Evolutionary conservation across 1,140 invertebrate genomes (phyloP).

Genomic region (Luehdorfia chinensis): DNA sequence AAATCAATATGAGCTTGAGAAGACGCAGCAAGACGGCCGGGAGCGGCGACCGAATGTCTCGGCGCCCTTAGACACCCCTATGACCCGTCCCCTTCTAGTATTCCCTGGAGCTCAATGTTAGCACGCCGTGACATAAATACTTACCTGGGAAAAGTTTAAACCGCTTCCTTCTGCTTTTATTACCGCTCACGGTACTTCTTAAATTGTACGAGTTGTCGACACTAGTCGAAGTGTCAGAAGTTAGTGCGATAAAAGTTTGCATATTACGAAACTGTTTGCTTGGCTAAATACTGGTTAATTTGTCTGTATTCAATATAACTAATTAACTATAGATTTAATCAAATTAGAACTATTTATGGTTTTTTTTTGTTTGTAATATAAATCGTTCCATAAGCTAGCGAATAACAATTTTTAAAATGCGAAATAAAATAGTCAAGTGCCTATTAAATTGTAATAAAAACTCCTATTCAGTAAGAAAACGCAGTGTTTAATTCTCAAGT

Average conservation of each 20-base stretch:
- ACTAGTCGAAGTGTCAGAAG: slow-evolving; percentile 8
- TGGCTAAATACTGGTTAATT: slow-evolving; percentile 2
- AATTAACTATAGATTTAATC: no score
- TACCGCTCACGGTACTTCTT: slow-evolving; percentile 39
- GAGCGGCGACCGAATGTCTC: slow-evolving; percentile 44
- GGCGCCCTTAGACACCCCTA: slow-evolving; percentile 38
- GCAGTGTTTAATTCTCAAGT: no score
- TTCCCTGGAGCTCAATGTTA: slow-evolving; percentile 51
- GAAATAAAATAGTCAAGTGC: no score
- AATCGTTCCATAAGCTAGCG: no score
- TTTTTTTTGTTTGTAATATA: no score
- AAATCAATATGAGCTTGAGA: slow-evolving; percentile 51
- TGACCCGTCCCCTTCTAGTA: slow-evolving; percentile 39
- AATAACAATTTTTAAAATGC: no score
- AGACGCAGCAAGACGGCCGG: slow-evolving; percentile 36
- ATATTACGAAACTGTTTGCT: slow-evolving; percentile 10
- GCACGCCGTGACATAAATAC: slow-evolving; percentile 62
- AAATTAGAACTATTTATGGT: no score
- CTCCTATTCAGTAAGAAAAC: no score
- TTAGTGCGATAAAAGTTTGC: slow-evolving; percentile 12
- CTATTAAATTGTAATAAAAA: no score
- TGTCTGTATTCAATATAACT: not conserved
- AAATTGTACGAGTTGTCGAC: slow-evolving; percentile 26
- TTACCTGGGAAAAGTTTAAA: slow-evolving; percentile 60
- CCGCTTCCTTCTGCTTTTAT: slow-evolving; percentile 54